Conservation (phyloP, 2,113 vertebrate species). For the Albula glossodonta region DNA sequence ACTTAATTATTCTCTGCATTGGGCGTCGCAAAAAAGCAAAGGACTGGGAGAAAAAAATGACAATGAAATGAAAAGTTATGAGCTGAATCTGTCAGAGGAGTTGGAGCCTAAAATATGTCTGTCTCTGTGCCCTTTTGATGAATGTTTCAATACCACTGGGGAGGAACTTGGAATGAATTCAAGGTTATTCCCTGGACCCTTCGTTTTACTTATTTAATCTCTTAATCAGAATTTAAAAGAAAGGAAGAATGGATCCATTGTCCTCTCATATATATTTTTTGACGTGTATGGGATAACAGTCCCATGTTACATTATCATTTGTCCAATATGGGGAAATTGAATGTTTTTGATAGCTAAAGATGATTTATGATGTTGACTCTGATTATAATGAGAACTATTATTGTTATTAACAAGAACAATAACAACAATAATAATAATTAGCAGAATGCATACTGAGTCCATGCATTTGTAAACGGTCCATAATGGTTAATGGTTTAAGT, state of each 20-base stretch:
- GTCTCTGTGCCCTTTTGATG: slow-evolving; percentile 35
- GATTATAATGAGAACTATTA: too few species aligned
- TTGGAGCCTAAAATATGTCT: slow-evolving; percentile 31
- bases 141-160: slow-evolving; percentile 37
- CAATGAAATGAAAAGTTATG: slow-evolving; percentile 45
- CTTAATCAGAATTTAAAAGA: slow-evolving; percentile 25
- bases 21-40: slow-evolving; percentile 47
- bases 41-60: slow-evolving; percentile 26
- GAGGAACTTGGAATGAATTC: slow-evolving; percentile 37
- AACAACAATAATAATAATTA: too few species aligned
- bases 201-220: slow-evolving; percentile 33
- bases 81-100: slow-evolving; percentile 28
- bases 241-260: slow-evolving; percentile 22
- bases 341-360: too few species aligned
- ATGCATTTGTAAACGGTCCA: too few species aligned
- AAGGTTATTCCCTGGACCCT: slow-evolving; percentile 41
- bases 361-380: too few species aligned
- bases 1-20: slow-evolving; percentile 68
- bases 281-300: too few species aligned
- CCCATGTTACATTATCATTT: too few species aligned
- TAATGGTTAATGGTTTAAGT: too few species aligned
- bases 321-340: too few species aligned
- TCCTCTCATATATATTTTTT: neutral
- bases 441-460: too few species aligned
- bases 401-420: too few species aligned